A percentile compares a stretch with the other conserved stretches of the same genome.
These are phyloP conservation scores for Shinisaurus crocodilurus DNA, from an alignment of 2,113 vertebrate species.

Conservation along the genomic window DNA sequence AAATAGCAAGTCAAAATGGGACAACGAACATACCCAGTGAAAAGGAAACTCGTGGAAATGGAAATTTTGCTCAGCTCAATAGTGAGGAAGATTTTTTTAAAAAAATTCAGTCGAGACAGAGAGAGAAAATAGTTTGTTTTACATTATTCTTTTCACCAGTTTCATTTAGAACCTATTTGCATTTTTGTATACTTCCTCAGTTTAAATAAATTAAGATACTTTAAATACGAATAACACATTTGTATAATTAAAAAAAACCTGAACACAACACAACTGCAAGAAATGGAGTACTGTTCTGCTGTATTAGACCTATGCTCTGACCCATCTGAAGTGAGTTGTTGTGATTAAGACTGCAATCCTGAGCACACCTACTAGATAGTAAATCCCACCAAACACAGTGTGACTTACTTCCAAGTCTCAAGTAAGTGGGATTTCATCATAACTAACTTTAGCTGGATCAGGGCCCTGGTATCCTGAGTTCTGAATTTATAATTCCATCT, in stretches of 20 bases:
- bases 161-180: neutral
- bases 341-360: neutral
- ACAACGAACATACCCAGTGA: neutral
- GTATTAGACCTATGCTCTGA: neutral
- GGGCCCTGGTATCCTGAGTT: neutral
- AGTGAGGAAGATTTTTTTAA: neutral
- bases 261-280: neutral
- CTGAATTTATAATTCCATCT: neutral
- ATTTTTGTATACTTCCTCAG: neutral
- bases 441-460: neutral
- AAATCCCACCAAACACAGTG: neutral
- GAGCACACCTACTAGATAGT: neutral
- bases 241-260: neutral
- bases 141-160: neutral
- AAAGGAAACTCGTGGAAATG: neutral
- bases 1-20: constrained; percentile 31
- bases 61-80: neutral
- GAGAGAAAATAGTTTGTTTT: neutral
- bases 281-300: neutral
- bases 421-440: too few species aligned
- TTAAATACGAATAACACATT: neutral
- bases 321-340: neutral
- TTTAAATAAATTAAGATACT: neutral
- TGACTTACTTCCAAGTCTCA: neutral
- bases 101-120: neutral